phyloP scores from a whole-genome alignment of 64 coral and sea anemone genomes.

The Exaiptasia diaphana region DNA sequence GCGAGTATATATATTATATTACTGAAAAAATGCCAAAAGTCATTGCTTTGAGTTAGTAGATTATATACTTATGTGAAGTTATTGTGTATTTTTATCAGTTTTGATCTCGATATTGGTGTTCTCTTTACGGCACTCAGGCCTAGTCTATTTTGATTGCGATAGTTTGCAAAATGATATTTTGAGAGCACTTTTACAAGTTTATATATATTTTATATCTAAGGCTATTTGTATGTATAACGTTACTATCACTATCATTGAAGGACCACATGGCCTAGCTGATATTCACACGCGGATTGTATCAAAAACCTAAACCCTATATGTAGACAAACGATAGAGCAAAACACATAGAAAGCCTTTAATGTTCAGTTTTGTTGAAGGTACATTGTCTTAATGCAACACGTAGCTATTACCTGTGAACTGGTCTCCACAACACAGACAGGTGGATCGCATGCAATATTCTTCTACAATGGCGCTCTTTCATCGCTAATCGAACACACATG shows the following conservation, averaged over 20 bases:
- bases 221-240: too few species aligned
- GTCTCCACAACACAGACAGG: slow-evolving; percentile 13
- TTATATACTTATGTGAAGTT: neutral
- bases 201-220: neutral
- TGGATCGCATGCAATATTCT: neutral
- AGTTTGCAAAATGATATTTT: too few species aligned
- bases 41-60: too few species aligned
- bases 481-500: neutral
- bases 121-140: too few species aligned
- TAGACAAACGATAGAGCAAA: too few species aligned
- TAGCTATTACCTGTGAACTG: slow-evolving; percentile 2
- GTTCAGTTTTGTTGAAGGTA: too few species aligned
- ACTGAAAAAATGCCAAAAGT: neutral
- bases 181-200: neutral
- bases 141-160: too few species aligned
- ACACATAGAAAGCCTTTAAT: too few species aligned
- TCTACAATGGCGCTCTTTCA: slow-evolving; percentile 13
- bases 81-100: neutral
- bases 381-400: neutral
- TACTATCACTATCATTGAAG: too few species aligned
- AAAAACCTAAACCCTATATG: neutral
- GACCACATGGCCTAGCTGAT: too few species aligned
- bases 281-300: neutral
- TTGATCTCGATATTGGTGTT: neutral
- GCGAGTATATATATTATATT: neutral